Conservation (phyloP, 2,888 invertebrate species). For the Carpatolechia fugitivella region DNA sequence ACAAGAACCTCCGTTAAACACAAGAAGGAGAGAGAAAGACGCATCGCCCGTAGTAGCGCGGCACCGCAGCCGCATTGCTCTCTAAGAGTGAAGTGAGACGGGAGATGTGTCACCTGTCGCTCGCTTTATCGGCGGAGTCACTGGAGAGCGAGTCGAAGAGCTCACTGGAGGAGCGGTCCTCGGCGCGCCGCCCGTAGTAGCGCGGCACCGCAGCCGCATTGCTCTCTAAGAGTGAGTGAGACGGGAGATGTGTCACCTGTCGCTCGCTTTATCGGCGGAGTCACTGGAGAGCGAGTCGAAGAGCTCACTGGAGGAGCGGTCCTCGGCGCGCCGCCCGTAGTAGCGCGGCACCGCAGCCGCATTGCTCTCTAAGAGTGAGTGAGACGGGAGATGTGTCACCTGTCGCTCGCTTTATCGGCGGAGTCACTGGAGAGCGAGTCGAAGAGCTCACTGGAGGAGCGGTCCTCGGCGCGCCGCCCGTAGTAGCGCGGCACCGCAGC, state of each 20-base stretch:
- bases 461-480: slow-evolving; percentile 66
- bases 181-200: slow-evolving; percentile 70
- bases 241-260: slow-evolving; percentile 42
- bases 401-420: slow-evolving; percentile 45
- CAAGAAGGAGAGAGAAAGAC: too few relatives aligned
- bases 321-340: slow-evolving; percentile 69
- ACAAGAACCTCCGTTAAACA: too few relatives aligned
- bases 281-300: slow-evolving; percentile 66
- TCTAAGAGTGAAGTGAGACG: too few relatives aligned
- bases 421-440: slow-evolving; percentile 62
- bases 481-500: slow-evolving; percentile 64
- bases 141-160: slow-evolving; percentile 66
- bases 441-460: slow-evolving; percentile 69
- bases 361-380: too few relatives aligned
- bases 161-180: slow-evolving; percentile 70
- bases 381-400: slow-evolving; percentile 34
- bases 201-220: slow-evolving; percentile 57
- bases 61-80: too few relatives aligned
- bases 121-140: slow-evolving; percentile 43
- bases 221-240: too few relatives aligned
- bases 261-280: slow-evolving; percentile 43
- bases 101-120: slow-evolving; percentile 45
- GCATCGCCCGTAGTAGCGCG: too few relatives aligned
- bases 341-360: slow-evolving; percentile 57
- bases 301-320: slow-evolving; percentile 68